Evolutionary conservation across 2,888 invertebrate genomes (phyloP), one percentile per base, ranked within the genome.

Genomic region (Hedychridium roseum): DNA sequence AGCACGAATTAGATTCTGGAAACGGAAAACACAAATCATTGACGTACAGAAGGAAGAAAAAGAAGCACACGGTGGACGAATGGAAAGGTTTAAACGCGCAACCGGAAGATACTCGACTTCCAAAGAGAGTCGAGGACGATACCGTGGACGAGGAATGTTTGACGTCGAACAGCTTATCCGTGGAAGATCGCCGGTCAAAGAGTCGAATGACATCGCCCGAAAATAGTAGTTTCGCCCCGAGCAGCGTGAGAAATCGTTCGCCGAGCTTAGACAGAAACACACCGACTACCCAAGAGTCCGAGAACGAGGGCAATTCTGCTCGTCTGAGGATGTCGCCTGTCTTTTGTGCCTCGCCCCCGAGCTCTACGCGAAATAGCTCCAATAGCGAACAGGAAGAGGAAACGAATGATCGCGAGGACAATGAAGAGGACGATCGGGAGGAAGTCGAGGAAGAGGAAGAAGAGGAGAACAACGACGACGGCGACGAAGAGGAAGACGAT

Each of bases 301-400:
- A 62, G 1, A 49, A 64, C 4, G 71, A 75, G 4, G 60, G 62
- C 1, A 64, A 67, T 18, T 50, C 66, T 15, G 64, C 55, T 0
- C 59, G 64, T 5, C 51, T 68, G 32, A 64, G 75, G 40, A 60
- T 75, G 44, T 76, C 75, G 1, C 76, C 76, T 1, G 45, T 72
- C 23, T 76, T 71, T 9, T 69, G 69, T 32, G 67, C 67, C n/a
- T 69, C 68, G 1, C 57, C 73, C 0, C 67, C 67, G 2, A 73
- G 66, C 30, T 75, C 73, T 2, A 44, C 71, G n/a, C 68, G 62
- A 3, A 70, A 63, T 31, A 57, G 56, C 2, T 62, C 65, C 0
- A 61, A 64, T 44, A 64, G 62, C 14, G 66, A 66, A 11, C 54
- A 61, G 12, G 49, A 54, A 11, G 44, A 32, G 12, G 12, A 43